A percentile compares a stretch with the other conserved stretches of the same genome.
Evolutionary conservation across 2,797 vertebrate species (phyloP).

Genomic region (Notolabrus celidotus): DNA sequence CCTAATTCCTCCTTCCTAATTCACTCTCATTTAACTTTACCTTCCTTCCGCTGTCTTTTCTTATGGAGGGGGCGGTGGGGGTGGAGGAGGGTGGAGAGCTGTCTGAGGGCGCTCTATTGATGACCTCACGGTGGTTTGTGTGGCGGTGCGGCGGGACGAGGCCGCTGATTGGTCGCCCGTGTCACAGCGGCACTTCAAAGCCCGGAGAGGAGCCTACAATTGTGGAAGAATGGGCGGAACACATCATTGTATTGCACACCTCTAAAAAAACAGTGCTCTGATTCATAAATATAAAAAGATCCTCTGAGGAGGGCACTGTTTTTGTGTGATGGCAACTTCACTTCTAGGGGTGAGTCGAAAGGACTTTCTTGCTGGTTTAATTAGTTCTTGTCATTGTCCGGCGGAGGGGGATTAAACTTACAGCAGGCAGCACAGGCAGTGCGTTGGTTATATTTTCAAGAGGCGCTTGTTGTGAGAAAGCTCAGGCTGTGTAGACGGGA

Average conservation of each 20-base stretch:
- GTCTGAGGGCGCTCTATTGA: constrained; percentile 83
- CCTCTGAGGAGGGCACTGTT: constrained; percentile 98
- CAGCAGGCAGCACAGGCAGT: constrained; percentile 88
- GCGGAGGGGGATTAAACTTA: constrained; percentile 92
- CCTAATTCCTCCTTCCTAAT: constrained; percentile 83
- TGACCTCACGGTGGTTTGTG: constrained; percentile 94
- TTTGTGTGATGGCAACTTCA: constrained; percentile 99
- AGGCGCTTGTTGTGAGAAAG: constrained; percentile 82
- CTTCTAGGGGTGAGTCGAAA: constrained; percentile 99
- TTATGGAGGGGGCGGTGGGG: constrained; percentile 79
- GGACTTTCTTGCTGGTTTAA: constrained; percentile 93
- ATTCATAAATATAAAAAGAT: constrained; percentile 99
- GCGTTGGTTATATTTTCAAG: constrained; percentile 87
- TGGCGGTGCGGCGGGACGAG: constrained; percentile 86
- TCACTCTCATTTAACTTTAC: constrained; percentile 84
- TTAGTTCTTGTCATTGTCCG: constrained; percentile 96
- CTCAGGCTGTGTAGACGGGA: constrained; percentile 75
- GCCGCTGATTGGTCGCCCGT: constrained; percentile 93
- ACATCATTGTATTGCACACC: constrained; percentile 99
- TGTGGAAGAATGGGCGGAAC: constrained; percentile 99
- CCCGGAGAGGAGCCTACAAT: constrained; percentile 96
- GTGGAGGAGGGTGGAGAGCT: constrained; percentile 71
- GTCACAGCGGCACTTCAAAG: constrained; percentile 99
- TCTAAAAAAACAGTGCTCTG: constrained; percentile 99
- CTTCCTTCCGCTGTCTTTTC: constrained; percentile 84